A percentile compares a stretch with the other conserved stretches of the same genome.
These are phyloP conservation scores for Sapayoa aenigma DNA, from an alignment of 2,113 vertebrate genomes.

Conservation along the genomic window DNA sequence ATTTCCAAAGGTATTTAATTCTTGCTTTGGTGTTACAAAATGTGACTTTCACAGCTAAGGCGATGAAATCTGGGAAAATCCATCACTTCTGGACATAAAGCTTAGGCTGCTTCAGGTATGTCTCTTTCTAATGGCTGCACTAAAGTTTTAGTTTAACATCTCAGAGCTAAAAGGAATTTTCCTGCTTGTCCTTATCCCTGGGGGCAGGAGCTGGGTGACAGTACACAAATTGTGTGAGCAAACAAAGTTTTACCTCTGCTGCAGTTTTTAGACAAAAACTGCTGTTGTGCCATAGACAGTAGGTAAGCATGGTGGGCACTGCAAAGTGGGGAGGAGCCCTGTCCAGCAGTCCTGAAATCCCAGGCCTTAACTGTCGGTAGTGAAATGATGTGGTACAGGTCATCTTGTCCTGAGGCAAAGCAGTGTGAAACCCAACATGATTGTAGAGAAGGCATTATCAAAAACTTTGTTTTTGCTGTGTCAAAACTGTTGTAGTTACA, in stretches of 20 bases:
- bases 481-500: constrained; percentile 68
- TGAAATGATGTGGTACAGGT: not conserved
- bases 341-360: not conserved
- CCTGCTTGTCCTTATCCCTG: not conserved
- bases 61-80: not conserved
- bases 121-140: not conserved
- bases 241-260: not conserved
- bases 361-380: not conserved
- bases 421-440: constrained; percentile 15
- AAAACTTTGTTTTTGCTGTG: constrained; percentile 63
- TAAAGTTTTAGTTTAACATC: not conserved
- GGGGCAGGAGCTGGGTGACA: not conserved
- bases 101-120: not conserved
- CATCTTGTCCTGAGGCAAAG: constrained; percentile 2
- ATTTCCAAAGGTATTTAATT: not conserved
- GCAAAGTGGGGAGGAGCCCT: not conserved
- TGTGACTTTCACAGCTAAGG: not conserved
- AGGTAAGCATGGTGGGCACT: not conserved
- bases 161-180: rapidly evolving
- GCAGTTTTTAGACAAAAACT: not conserved
- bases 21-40: not conserved
- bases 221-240: not conserved
- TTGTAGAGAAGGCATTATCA: constrained; percentile 36
- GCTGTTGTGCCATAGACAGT: not conserved
- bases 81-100: not conserved